Conservation (phyloP, 2,888 invertebrate genomes). For the Xanthorhoe designata region DNA sequence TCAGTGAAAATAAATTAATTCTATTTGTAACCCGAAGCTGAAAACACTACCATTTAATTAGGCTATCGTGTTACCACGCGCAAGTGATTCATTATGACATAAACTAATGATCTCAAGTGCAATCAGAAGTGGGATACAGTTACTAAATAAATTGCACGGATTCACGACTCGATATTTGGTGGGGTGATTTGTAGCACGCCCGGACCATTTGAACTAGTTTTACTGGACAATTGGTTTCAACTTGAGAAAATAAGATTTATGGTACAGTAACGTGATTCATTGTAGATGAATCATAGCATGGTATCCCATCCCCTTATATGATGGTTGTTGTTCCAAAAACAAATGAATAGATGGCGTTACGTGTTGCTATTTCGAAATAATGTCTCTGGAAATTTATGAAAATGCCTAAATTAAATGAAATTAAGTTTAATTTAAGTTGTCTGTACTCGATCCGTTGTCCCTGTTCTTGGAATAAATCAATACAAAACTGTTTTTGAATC, state of each 20-base stretch:
- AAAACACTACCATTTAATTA: background rate
- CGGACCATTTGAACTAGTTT: constrained; percentile 14
- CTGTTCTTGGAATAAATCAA: too few relatives aligned
- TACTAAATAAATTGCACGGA: constrained; percentile 18
- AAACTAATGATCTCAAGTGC: constrained; percentile 18
- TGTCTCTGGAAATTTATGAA: too few relatives aligned
- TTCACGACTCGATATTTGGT: constrained; percentile 22
- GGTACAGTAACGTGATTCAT: background rate
- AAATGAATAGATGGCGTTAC: too few relatives aligned
- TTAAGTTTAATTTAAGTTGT: too few relatives aligned
- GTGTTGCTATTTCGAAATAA: too few relatives aligned
- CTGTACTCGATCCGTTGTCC: background rate
- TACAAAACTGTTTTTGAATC: too few relatives aligned
- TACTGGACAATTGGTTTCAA: constrained; percentile 4
- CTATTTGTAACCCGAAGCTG: background rate
- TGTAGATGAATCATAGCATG: background rate
- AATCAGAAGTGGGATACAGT: constrained; percentile 16
- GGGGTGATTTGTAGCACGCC: constrained; percentile 12
- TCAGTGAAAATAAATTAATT: too few relatives aligned
- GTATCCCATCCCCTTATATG: too few relatives aligned
- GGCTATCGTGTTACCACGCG: constrained; percentile 3
- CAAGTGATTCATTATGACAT: constrained; percentile 23
- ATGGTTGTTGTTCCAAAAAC: too few relatives aligned
- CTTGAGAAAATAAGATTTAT: constrained; percentile 6
- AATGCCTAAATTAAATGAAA: too few relatives aligned